Evolutionary conservation across 2,888 invertebrate genomes (phyloP).

Genomic region (Nycteola revayana): DNA sequence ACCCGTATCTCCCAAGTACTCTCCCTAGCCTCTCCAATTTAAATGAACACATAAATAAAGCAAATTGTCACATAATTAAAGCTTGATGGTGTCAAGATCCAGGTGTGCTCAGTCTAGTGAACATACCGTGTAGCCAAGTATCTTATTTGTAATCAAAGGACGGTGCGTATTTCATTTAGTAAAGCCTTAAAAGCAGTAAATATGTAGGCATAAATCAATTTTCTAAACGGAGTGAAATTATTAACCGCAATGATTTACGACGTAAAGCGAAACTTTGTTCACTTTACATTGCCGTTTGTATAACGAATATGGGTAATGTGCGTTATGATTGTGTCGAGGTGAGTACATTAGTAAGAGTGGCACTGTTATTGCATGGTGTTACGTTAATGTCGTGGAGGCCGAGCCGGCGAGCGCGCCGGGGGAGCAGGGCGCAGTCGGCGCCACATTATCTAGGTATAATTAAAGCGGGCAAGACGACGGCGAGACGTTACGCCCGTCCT

Average conservation of each 20-base stretch:
- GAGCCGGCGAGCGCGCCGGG: slow-evolving; percentile 23
- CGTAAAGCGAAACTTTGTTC: slow-evolving; percentile 48
- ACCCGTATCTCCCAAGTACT: too few species aligned
- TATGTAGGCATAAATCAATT: slow-evolving; percentile 68
- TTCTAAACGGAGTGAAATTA: slow-evolving; percentile 60
- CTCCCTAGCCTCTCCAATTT: too few species aligned
- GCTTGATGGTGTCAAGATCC: slow-evolving; percentile 7
- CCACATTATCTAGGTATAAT: slow-evolving; percentile 77
- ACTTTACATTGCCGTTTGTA: slow-evolving; percentile 40
- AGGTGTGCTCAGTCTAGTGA: slow-evolving; percentile 4
- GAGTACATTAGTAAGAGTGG: slow-evolving; percentile 59
- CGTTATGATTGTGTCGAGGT: slow-evolving; percentile 44
- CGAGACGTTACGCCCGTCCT: slow-evolving; percentile 79
- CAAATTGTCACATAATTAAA: slow-evolving; percentile 4
- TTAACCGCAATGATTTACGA: slow-evolving; percentile 63
- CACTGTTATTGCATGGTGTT: slow-evolving; percentile 69
- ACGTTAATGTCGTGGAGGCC: slow-evolving; percentile 58
- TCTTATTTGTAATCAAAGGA: slow-evolving; percentile 29
- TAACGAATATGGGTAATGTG: slow-evolving; percentile 37
- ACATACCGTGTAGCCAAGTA: slow-evolving; percentile 13
- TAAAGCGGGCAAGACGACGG: slow-evolving; percentile 78
- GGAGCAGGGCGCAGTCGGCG: slow-evolving; percentile 60
- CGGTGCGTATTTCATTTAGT: slow-evolving; percentile 50
- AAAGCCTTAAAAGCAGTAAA: slow-evolving; percentile 60
- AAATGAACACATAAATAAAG: background rate